Evolutionary conservation across 2,888 invertebrate species (phyloP).

Genomic region (Linnaemya vulpina): DNA sequence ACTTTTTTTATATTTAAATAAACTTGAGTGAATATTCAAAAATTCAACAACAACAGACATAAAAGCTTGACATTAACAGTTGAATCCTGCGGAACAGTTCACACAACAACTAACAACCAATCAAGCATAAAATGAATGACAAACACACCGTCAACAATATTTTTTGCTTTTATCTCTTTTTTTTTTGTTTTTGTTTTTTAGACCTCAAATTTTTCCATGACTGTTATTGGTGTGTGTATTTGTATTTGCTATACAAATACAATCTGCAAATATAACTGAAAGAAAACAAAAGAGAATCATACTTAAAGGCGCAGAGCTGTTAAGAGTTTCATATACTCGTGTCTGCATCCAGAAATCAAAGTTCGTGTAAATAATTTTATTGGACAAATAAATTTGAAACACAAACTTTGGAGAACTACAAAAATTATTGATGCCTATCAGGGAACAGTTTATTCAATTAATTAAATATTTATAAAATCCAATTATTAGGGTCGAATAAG

Average conservation of each 20-base stretch:
- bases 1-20: background rate
- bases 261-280: background rate
- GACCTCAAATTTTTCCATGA: background rate
- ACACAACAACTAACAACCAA: slow-evolving; percentile 4
- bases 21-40: slow-evolving; percentile 1
- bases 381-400: background rate
- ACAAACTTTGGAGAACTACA: background rate
- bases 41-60: slow-evolving; percentile 13
- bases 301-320: background rate
- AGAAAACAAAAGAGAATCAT: background rate
- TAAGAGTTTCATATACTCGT: background rate
- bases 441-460: too few species aligned
- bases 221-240: background rate
- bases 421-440: too few species aligned
- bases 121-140: background rate
- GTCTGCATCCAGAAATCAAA: background rate
- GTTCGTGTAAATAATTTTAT: background rate
- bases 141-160: slow-evolving; percentile 3
- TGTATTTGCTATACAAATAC: background rate
- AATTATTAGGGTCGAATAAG: too few species aligned
- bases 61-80: slow-evolving; percentile 50
- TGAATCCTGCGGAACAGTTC: slow-evolving; percentile 1
- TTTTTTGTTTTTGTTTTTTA: background rate
- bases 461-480: too few species aligned
- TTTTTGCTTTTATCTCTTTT: background rate